These are phyloP conservation scores for Brenthis hecate DNA, from an alignment of 2,888 invertebrate genomes.

Conservation along the genomic window DNA sequence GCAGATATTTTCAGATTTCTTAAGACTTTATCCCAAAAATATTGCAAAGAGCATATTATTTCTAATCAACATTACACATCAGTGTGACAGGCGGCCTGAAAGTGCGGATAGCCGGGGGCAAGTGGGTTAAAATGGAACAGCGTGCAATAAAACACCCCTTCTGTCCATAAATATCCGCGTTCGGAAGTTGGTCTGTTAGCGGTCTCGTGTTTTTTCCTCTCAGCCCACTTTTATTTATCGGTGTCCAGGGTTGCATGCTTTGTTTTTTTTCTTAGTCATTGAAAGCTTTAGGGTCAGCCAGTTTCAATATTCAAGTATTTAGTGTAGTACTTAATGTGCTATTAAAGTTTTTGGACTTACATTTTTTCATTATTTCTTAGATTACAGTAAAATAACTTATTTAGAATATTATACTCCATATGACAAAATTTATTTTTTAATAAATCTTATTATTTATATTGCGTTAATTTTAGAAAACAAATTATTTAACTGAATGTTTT, in stretches of 20 bases:
- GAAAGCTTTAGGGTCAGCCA: neutral
- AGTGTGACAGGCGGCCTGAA: slow-evolving; percentile 55
- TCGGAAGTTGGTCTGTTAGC: slow-evolving; percentile 80
- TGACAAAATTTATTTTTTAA: too few species aligned
- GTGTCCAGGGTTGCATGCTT: slow-evolving; percentile 52
- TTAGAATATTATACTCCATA: too few species aligned
- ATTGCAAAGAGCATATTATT: too few species aligned
- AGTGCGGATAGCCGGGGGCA: slow-evolving; percentile 78
- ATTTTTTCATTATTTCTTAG: too few species aligned
- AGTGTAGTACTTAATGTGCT: neutral
- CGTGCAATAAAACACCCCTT: slow-evolving; percentile 77
- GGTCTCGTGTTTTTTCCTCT: slow-evolving; percentile 71
- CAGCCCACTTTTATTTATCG: slow-evolving; percentile 73
- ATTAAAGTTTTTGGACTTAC: too few species aligned
- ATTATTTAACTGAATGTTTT: too few species aligned
- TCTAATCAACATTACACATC: slow-evolving; percentile 21
- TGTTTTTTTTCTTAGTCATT: slow-evolving; percentile 32
- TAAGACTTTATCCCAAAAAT: too few species aligned
- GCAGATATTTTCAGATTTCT: too few species aligned
- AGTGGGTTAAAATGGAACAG: slow-evolving; percentile 78
- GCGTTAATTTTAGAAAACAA: too few species aligned
- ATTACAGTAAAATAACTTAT: too few species aligned
- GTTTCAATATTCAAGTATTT: slow-evolving; percentile 18
- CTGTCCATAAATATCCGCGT: slow-evolving; percentile 79
- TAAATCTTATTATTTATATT: too few species aligned